Percentiles rank a stretch among this genome's conserved stretches.
Evolutionary conservation across 2,888 invertebrate species (phyloP).

Genomic region (Caenorhabditis japonica): DNA sequence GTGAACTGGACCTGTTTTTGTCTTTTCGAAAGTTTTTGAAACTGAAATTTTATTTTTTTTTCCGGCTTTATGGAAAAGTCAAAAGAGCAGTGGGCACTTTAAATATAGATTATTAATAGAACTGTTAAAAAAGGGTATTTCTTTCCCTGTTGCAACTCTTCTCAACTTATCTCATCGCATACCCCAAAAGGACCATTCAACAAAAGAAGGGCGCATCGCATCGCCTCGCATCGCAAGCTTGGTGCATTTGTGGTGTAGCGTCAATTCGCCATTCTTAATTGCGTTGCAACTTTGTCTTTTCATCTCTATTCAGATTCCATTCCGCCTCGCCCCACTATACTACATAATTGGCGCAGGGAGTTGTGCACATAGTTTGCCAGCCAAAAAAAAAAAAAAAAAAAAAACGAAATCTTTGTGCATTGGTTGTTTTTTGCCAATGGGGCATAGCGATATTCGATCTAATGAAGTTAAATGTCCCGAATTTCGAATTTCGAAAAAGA

Average conservation of each 20-base stretch:
- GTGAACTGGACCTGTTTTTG: constrained; percentile 13
- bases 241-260: constrained; percentile 16
- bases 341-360: background rate
- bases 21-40: background rate
- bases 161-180: constrained; percentile 12
- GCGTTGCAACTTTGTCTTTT: constrained; percentile 47
- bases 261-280: constrained; percentile 47
- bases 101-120: no score
- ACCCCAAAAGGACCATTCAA: constrained; percentile 28
- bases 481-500: background rate
- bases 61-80: background rate
- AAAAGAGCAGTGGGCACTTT: constrained; percentile 1
- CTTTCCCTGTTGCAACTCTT: constrained; percentile 13
- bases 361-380: no score
- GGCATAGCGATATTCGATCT: background rate
- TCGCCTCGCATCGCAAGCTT: no score
- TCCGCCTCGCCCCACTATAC: background rate
- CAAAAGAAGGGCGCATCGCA: constrained; percentile 24
- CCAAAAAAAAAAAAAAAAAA: no score
- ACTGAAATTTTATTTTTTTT: constrained; percentile 2
- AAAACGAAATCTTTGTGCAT: constrained; percentile 1
- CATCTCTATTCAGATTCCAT: constrained; percentile 32
- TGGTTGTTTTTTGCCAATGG: background rate
- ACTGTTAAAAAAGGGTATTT: no score
- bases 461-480: constrained; percentile 3